phyloP scores from a whole-genome alignment of 2,888 invertebrate species.

The Andrena fulva region DNA sequence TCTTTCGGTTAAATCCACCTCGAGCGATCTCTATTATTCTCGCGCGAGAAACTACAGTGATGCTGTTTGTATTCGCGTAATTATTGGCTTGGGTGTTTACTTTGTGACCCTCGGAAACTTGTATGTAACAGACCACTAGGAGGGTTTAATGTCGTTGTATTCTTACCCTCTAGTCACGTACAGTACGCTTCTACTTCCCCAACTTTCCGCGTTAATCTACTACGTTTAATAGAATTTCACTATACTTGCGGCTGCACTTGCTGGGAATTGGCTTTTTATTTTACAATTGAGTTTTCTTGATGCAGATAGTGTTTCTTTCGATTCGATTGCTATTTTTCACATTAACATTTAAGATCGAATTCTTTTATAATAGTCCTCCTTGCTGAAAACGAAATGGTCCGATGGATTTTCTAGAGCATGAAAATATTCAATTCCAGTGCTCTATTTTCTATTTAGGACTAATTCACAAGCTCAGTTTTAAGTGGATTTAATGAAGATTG shows the following conservation, averaged over 20 bases:
- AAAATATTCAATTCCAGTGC: no score
- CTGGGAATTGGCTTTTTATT: no score
- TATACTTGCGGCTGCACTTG: not conserved
- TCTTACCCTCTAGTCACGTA: conserved; percentile 1
- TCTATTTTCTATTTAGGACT: no score
- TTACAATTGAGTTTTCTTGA: no score
- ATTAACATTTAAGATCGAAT: no score
- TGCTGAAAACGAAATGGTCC: no score
- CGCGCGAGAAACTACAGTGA: conserved; percentile 37
- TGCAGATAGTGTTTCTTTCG: no score
- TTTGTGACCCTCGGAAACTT: conserved; percentile 48
- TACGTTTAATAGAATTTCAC: not conserved
- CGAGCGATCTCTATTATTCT: conserved; percentile 39
- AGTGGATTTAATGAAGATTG: no score
- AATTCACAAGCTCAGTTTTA: no score
- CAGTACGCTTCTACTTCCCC: not conserved
- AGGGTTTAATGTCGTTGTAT: conserved; percentile 23
- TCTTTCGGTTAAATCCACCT: conserved; percentile 12
- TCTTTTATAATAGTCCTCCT: no score
- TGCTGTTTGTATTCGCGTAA: conserved; percentile 70
- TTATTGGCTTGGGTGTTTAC: conserved; percentile 67
- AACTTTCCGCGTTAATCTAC: conserved; percentile 15
- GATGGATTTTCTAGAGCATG: no score
- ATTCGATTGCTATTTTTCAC: no score
- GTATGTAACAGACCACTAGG: conserved; percentile 16